Evolutionary conservation across 1,140 invertebrate species (phyloP), one percentile per base, ranked within the genome.

Genomic region (Lutraria rhynchaena): DNA sequence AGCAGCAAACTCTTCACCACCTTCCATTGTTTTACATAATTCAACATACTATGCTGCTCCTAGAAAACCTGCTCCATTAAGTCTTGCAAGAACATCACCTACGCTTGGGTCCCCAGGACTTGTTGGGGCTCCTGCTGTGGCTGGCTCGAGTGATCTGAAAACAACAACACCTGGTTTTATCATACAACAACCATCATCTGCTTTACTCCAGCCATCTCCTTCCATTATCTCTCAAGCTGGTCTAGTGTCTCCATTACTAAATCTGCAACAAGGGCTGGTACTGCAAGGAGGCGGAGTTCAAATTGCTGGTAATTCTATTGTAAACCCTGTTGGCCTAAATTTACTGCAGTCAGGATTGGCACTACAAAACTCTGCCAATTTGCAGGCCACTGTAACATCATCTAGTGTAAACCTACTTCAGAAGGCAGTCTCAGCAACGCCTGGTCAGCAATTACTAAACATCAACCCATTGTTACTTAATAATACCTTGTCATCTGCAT

Each of bases 391-490:
- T n/a, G 37, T 15, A 41, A 27, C 35, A 3, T 2, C 63, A 11
- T 41, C 17, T 7, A 44, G 13, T 22, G 22, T 65, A 19, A 65
- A 67, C 15, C 41, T 67, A 4, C 29, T 75, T 3, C 73, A 75
- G 44, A 67, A 49, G 44, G 41, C 55, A n/a, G 17, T 41, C 17
- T 41, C 35, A n/a, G 24, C 65, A 17, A 31, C 44, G 7, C 35
- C 46, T n/a, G 44, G 35, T 44, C 29, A 33, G 2, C 57, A 46
- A 35, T 44, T 75, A 44, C 41, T 58, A 19, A 60, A 60, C 27
- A 61, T 75, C 11, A 75, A 75, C 22, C 73, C 73, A 33, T 49
- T 75, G 24, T 29, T 75, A 49, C 58, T 75, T 7, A 75, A 75
- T 61, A 22, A 49, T 22, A 7, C 55, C 17, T 22, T 61, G 5